Evolutionary conservation across 2,888 invertebrate genomes (phyloP).

Genomic region (Subacronicta megacephala): DNA sequence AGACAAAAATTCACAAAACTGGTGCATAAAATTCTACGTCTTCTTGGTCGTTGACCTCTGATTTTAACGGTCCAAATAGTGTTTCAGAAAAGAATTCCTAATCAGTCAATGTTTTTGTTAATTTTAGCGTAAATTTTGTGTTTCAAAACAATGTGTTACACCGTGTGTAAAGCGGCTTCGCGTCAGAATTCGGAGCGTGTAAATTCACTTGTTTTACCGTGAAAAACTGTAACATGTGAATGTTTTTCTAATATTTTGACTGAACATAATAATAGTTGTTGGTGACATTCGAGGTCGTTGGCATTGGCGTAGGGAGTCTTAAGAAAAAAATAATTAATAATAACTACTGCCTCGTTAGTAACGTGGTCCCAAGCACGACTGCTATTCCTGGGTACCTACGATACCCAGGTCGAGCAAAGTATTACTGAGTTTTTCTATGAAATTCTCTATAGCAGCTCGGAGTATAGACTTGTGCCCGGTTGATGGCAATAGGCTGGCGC

Average conservation of each 20-base stretch:
- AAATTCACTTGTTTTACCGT: slow-evolving; percentile 41
- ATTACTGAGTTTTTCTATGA: too few relatives aligned
- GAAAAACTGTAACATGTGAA: slow-evolving; percentile 59
- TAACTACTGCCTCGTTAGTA: too few relatives aligned
- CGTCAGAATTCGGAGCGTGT: slow-evolving; percentile 58
- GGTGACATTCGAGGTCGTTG: slow-evolving; percentile 29
- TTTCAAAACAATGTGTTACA: slow-evolving; percentile 55
- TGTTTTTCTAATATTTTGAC: slow-evolving; percentile 55
- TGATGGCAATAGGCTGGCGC: too few relatives aligned
- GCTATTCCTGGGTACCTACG: too few relatives aligned
- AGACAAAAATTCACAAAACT: slow-evolving; percentile 74
- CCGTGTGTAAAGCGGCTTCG: slow-evolving; percentile 57
- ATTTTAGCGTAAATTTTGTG: slow-evolving; percentile 52
- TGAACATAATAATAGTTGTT: slow-evolving; percentile 12
- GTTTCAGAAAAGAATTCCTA: slow-evolving; percentile 71
- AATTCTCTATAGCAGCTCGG: too few relatives aligned
- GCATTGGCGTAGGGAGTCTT: slow-evolving; percentile 5
- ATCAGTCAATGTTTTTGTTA: slow-evolving; percentile 67
- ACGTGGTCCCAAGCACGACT: too few relatives aligned
- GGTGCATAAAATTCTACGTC: slow-evolving; percentile 80
- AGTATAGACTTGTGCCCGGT: too few relatives aligned
- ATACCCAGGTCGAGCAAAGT: too few relatives aligned
- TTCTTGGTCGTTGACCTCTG: slow-evolving; percentile 76
- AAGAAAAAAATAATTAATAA: too few relatives aligned
- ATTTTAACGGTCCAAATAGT: slow-evolving; percentile 75